phyloP scores from a whole-genome alignment of 2,113 vertebrate species.

The Amblyopsis rosae region DNA sequence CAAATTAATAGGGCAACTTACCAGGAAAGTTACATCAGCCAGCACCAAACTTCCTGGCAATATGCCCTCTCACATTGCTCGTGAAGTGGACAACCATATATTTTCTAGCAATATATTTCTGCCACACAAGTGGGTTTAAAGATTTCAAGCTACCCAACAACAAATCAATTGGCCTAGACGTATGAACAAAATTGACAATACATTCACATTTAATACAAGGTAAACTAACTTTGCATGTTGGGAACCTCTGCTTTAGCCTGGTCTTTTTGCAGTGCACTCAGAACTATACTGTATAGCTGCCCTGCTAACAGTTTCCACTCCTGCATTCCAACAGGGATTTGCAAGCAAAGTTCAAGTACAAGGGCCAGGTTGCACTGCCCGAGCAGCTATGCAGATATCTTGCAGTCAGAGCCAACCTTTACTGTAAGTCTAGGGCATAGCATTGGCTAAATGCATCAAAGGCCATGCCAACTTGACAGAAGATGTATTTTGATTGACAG shows the following conservation, averaged over 20 bases:
- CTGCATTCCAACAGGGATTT: not conserved
- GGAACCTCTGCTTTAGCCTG: not conserved
- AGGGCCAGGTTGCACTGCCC: not conserved
- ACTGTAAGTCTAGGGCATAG: too few relatives aligned
- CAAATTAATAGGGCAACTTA: not conserved
- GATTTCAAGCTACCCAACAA: too few relatives aligned
- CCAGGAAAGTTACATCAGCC: not conserved
- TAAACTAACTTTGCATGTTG: not conserved
- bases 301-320: not conserved
- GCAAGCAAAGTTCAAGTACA: not conserved
- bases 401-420: too few relatives aligned
- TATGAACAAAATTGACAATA: too few relatives aligned
- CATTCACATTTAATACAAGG: too few relatives aligned
- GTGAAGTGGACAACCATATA: not conserved
- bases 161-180: too few relatives aligned
- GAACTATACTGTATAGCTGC: slow-evolving; percentile 16
- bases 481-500: too few relatives aligned
- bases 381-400: not conserved
- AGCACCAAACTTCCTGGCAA: not conserved
- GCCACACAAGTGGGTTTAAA: too few relatives aligned
- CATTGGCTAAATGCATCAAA: not conserved
- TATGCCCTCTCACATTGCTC: slow-evolving; percentile 24
- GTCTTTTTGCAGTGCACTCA: slow-evolving; percentile 22
- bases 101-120: too few relatives aligned
- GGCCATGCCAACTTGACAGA: too few relatives aligned